Base-by-base conservation (phyloP, 2,888 invertebrate species). In the Drepana falcataria region DNA sequence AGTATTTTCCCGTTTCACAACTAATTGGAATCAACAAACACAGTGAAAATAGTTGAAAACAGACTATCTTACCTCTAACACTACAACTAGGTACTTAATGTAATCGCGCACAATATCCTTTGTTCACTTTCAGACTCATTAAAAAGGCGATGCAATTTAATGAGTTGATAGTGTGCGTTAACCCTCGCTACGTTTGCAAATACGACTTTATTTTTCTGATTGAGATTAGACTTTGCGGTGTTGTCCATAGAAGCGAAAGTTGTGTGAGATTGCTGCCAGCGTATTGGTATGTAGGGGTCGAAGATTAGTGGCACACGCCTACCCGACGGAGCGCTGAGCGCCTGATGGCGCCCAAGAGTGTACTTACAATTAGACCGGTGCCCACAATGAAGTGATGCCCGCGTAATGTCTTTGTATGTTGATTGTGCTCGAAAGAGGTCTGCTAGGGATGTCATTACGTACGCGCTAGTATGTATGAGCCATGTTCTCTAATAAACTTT, bases 131-230 rank as follows among this genome's bases (percentile, higher is more conserved):
- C 91, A 89, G 91, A 90, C 89, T 91, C 91, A 91, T 91, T 91
- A 91, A 91, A 91, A 91, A 90, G 85, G 88, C 89, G 90, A 91
- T 91, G 91, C 91, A 91, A 91, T 91, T 91, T 91, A 91, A 91
- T 90, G 89, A 90, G 85, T 88, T 88, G 91, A 89, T 91, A 90
- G 91, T 91, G 91, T 90, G 89, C 86, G 91, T 90, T 88, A 83
- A 87, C 88, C 89, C 88, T 84, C 85, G 86, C 87, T 82, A 83
- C 85, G 87, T 89, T 88, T 83, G 87, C 89, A 86, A 87, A 89
- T 87, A 87, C 77, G 70, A 63, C 59, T 58, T 48, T 47, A 52
- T 54, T 9, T 47, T 21, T 37, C 35, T 65, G 58, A 49, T 51
- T 59, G 59, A 83, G 66, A 66, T 63, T 71, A 59, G 58, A 64